Percentiles rank a stretch among this genome's conserved stretches.
Conservation (phyloP, 2,888 invertebrate genomes). For the Pharmacophagus antenor region DNA sequence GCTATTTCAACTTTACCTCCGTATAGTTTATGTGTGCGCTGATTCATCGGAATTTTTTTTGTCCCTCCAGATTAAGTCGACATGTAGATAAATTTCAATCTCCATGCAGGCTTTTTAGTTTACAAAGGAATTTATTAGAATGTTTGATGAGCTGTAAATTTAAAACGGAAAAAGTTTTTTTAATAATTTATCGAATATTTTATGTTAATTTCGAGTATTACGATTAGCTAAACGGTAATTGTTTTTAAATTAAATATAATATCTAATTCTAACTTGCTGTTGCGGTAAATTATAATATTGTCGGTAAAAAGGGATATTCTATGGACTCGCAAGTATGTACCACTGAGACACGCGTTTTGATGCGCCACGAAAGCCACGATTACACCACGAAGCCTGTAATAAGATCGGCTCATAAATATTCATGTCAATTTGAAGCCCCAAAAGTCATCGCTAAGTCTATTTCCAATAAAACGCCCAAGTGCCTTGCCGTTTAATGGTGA, state of each 20-base stretch:
- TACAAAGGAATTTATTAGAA: not conserved
- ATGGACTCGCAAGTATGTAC: not conserved
- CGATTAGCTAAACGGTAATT: no score
- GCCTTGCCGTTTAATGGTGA: slow-evolving; percentile 58
- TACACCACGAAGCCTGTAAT: slow-evolving; percentile 54
- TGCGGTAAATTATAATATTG: no score
- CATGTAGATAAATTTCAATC: slow-evolving; percentile 18
- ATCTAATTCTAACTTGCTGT: no score
- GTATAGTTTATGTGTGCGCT: slow-evolving; percentile 20
- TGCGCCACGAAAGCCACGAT: slow-evolving; percentile 40
- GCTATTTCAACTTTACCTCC: slow-evolving; percentile 20
- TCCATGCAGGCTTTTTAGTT: not conserved
- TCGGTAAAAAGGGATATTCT: no score
- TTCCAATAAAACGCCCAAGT: slow-evolving; percentile 66
- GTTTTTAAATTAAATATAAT: no score
- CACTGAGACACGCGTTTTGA: not conserved
- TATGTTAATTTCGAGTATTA: no score
- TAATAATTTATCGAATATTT: no score
- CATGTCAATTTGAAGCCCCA: slow-evolving; percentile 68
- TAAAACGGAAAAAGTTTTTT: no score
- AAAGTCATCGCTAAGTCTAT: slow-evolving; percentile 75
- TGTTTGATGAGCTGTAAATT: no score
- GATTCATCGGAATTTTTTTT: slow-evolving; percentile 21
- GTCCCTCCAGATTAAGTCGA: slow-evolving; percentile 26
- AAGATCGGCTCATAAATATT: slow-evolving; percentile 73